Percentiles rank a stretch among this genome's conserved stretches.
phyloP scores from a whole-genome alignment of 2,888 invertebrate genomes.

The Arrhopalites spinosus region DNA sequence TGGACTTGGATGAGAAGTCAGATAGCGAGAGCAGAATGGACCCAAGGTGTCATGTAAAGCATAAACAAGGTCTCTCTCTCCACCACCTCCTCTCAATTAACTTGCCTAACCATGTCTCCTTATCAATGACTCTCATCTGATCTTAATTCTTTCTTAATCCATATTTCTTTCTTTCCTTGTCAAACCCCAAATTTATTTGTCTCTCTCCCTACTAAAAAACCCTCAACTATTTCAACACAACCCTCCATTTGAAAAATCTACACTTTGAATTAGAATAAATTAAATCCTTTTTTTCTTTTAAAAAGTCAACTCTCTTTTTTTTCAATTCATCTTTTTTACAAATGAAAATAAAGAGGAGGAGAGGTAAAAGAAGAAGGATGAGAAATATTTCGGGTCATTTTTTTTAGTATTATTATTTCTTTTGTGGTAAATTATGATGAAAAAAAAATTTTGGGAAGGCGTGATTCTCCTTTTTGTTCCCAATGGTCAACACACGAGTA shows the following conservation, averaged over 20 bases:
- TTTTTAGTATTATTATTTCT: too few relatives aligned
- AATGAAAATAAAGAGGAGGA: background rate
- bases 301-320: background rate
- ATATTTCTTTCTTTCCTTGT: slow-evolving; percentile 5
- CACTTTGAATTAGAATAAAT: background rate
- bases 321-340: background rate
- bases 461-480: slow-evolving; percentile 7
- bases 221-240: background rate
- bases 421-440: slow-evolving; percentile 8
- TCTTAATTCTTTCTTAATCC: slow-evolving; percentile 13
- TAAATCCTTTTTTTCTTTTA: background rate
- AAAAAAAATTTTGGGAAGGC: slow-evolving; percentile 17
- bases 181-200: background rate
- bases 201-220: background rate
- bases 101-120: background rate
- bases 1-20: slow-evolving; percentile 43
- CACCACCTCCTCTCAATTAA: slow-evolving; percentile 7
- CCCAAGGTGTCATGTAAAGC: slow-evolving; percentile 40
- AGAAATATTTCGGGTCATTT: background rate
- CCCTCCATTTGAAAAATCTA: slow-evolving; percentile 5
- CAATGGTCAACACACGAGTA: slow-evolving; percentile 5
- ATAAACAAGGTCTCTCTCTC: slow-evolving; percentile 35
- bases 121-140: slow-evolving; percentile 18
- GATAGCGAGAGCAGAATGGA: slow-evolving; percentile 39
- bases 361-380: background rate